Percentiles rank a stretch among this genome's conserved stretches.
phyloP scores from a whole-genome alignment of 2,113 vertebrate species.

The Cochlearius cochlearius region DNA sequence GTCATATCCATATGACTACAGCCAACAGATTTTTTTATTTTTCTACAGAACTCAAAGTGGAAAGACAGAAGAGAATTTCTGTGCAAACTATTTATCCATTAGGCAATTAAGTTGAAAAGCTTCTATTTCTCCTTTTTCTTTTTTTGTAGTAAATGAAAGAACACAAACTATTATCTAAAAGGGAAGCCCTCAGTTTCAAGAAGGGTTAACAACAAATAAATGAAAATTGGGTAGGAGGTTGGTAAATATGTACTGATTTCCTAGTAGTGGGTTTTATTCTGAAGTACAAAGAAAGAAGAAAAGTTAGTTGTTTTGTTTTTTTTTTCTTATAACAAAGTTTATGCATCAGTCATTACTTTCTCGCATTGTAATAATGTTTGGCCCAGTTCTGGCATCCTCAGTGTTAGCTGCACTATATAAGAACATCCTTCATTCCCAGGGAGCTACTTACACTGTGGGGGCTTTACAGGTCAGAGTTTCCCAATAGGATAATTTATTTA shows the following conservation, averaged over 20 bases:
- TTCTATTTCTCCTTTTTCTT: neutral
- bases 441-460: neutral
- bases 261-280: neutral
- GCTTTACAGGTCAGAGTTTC: neutral
- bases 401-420: neutral
- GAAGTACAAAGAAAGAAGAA: neutral
- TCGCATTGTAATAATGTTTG: neutral
- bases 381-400: neutral
- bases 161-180: neutral
- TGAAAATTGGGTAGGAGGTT: neutral
- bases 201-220: neutral
- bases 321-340: neutral
- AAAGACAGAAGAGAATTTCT: neutral
- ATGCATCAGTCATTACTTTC: neutral
- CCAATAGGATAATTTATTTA: neutral
- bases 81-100: neutral
- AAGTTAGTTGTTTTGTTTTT: too few species aligned
- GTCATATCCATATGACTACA: neutral
- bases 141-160: neutral
- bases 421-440: neutral
- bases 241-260: neutral
- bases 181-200: neutral
- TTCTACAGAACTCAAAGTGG: neutral
- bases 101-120: neutral
- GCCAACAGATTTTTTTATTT: neutral